Conservation (phyloP, 2,113 vertebrate genomes). For the Brachyistius frenatus region DNA sequence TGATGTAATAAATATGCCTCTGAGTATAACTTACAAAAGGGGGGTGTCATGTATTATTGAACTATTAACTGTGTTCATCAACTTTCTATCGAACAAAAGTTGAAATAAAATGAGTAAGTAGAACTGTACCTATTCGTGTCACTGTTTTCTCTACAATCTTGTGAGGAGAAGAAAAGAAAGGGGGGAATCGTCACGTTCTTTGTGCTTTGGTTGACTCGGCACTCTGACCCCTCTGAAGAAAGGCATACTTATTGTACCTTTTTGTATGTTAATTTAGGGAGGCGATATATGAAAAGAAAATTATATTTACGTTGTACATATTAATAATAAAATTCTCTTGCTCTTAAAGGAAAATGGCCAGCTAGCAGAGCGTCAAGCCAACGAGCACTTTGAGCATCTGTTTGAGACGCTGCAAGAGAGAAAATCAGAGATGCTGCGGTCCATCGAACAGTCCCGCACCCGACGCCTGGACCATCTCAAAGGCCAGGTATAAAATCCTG, state of each 20-base stretch:
- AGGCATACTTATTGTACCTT: neutral
- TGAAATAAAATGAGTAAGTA: too few relatives aligned
- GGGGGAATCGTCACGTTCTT: too few relatives aligned
- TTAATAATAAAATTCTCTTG: neutral
- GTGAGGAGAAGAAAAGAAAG: too few relatives aligned
- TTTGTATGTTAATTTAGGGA: too few relatives aligned
- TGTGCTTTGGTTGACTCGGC: neutral
- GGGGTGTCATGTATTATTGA: too few relatives aligned
- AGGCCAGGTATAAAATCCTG: constrained; percentile 77
- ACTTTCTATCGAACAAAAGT: neutral
- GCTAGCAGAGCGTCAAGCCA: constrained; percentile 88
- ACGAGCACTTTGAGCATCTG: constrained; percentile 91
- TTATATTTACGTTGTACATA: neutral
- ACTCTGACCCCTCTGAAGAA: neutral
- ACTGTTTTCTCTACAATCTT: too few relatives aligned
- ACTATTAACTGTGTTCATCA: neutral
- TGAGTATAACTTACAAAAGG: too few relatives aligned
- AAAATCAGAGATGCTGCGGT: constrained; percentile 88
- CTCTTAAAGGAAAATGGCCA: constrained; percentile 90
- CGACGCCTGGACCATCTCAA: constrained; percentile 89
- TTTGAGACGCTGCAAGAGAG: constrained; percentile 91
- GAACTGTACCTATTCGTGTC: too few relatives aligned
- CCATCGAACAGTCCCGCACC: constrained; percentile 89
- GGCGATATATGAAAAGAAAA: neutral
- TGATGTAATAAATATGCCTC: too few relatives aligned